A percentile compares a stretch with the other conserved stretches of the same genome.
Evolutionary conservation across 35 echinoderm and acorn worm genomes (phyloP).

Genomic region (Patiria miniata): DNA sequence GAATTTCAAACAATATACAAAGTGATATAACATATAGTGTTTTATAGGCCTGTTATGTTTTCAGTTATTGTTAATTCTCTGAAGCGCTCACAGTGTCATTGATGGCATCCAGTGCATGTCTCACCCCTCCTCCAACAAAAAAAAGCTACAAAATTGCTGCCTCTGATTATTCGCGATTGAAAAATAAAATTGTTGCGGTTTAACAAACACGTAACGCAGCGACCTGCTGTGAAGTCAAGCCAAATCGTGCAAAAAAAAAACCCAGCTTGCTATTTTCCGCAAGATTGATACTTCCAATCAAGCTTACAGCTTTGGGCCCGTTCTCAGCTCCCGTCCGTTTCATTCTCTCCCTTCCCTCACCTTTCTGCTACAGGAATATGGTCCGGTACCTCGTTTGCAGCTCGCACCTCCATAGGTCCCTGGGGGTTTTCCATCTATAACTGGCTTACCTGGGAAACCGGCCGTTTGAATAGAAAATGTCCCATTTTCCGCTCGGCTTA

Average conservation of each 20-base stretch:
- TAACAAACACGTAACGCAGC: not conserved
- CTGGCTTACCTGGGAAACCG: constrained; percentile 18
- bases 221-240: constrained; percentile 24
- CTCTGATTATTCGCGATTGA: not conserved
- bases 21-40: no score
- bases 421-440: not conserved
- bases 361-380: not conserved
- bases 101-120: no score
- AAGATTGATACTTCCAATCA: constrained; percentile 31
- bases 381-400: not conserved
- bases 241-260: constrained; percentile 19
- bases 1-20: no score
- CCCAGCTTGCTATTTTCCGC: constrained; percentile 25
- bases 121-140: no score
- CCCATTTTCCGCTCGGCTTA: not conserved
- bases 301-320: not conserved
- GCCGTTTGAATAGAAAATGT: not conserved
- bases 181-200: not conserved
- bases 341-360: no score
- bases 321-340: no score
- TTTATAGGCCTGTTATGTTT: no score
- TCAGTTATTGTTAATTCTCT: no score
- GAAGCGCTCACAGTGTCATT: no score
- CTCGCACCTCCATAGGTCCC: not conserved
- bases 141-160: not conserved